Base-by-base conservation (phyloP, 2,797 vertebrate species). In the Phrynocephalus vlangalii region DNA sequence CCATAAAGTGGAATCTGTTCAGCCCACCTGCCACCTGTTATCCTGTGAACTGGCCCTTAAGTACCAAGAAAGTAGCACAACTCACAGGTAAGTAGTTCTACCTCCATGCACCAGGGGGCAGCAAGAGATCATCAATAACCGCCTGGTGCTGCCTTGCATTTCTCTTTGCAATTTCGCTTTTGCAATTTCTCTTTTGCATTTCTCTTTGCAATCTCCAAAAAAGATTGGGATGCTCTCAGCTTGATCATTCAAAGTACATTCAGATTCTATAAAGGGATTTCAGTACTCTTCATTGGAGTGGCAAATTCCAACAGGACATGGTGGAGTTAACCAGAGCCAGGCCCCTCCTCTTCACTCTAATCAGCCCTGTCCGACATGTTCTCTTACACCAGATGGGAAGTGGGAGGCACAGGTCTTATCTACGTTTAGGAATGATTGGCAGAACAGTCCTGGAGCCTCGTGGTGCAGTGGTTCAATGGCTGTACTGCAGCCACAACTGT, bases 81-180 rank as follows among this genome's bases (percentile, higher is more conserved):
- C 44, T 75, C 38, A 44, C 13, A 77, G 78, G 24, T 18, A 48
- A 70, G 56, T 52, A 1, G 16, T 66, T 2, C 79, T 67, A 67
- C 3, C 16, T 26, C 72, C 44, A 63, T 71, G 71, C 0, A 6
- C 0, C 9, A 89, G 73, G 2, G 0, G 90, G 26, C 82, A 81
- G 66, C 89, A 73, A 86, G 38, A 90, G 9, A 33, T 87, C 79
- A 16, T 8, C 86, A 73, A 26, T 79, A 71, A 88, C 1, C 81
- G 79, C 10, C 18, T 63, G 16, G 60, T 56, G 13, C 52, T 56
- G 52, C 68, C 15, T 30, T 71, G 83, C 83, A 73, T 26, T 38
- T 50, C 81, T 33, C 79, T 6, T 50, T 56, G 33, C 33, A 33
- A 33, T 33, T 33, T 33, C 33, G 33, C 33, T 33, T 33, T 33